These are phyloP conservation scores for Aspidapion aeneum DNA, from an alignment of 2,888 invertebrate genomes.

Conservation along the genomic window DNA sequence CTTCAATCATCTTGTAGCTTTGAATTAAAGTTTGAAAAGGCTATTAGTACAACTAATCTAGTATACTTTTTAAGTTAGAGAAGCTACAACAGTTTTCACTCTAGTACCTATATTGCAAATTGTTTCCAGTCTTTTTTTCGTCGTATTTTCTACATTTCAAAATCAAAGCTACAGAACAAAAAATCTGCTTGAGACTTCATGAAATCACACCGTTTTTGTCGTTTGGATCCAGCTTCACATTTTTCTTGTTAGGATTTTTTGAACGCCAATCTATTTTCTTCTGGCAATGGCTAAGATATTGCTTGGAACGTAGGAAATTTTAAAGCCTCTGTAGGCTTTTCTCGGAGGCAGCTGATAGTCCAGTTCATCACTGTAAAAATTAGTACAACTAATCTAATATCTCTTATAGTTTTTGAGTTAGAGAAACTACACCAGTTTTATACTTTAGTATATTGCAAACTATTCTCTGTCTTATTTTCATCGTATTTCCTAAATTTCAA, in stretches of 20 bases:
- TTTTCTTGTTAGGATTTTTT: slow-evolving; percentile 45
- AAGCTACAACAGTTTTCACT: too few species aligned
- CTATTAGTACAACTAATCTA: too few species aligned
- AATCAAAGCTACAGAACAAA: not conserved
- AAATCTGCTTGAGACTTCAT: slow-evolving; percentile 53
- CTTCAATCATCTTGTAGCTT: too few species aligned
- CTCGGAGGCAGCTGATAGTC: slow-evolving; percentile 83
- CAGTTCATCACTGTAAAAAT: slow-evolving; percentile 84
- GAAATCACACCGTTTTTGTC: slow-evolving; percentile 85
- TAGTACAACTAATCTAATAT: too few species aligned
- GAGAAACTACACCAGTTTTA: too few species aligned
- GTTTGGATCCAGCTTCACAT: slow-evolving; percentile 52
- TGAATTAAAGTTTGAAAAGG: too few species aligned
- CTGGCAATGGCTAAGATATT: slow-evolving; percentile 83
- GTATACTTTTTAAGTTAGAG: too few species aligned
- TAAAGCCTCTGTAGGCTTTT: slow-evolving; percentile 80
- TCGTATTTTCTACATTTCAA: not conserved
- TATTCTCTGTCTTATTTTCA: too few species aligned
- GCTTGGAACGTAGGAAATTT: slow-evolving; percentile 91
- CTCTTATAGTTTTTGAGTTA: too few species aligned
- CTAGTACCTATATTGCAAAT: too few species aligned
- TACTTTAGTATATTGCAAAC: too few species aligned
- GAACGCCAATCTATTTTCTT: slow-evolving; percentile 55
- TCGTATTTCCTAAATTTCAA: not conserved
- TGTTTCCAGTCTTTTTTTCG: too few species aligned